phyloP scores from a whole-genome alignment of 2,797 vertebrate genomes.

The Tachyglossus aculeatus region DNA sequence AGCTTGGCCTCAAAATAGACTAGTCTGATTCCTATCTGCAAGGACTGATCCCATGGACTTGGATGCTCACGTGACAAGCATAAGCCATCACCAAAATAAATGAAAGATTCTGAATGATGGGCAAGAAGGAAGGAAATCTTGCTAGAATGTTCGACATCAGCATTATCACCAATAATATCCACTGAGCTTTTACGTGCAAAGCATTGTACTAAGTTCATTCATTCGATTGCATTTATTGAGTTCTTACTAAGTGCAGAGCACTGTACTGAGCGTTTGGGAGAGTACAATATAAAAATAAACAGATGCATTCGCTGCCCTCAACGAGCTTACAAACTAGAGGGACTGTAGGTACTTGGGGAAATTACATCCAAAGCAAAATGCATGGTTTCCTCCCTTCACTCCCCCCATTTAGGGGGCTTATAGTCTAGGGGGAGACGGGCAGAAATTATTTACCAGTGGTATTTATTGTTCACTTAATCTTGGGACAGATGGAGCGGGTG shows the following conservation, averaged over 20 bases:
- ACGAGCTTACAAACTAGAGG: neutral
- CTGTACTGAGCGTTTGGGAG: slow-evolving; percentile 59
- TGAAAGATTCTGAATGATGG: slow-evolving; percentile 31
- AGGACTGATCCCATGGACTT: neutral
- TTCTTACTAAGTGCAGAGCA: slow-evolving; percentile 64
- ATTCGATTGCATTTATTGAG: slow-evolving; percentile 24
- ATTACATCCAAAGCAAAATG: too few relatives aligned
- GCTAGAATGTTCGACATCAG: slow-evolving; percentile 72
- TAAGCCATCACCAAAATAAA: slow-evolving; percentile 36
- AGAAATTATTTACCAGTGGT: too few relatives aligned
- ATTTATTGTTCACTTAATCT: neutral
- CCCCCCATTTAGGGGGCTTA: too few relatives aligned
- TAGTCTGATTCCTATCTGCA: neutral
- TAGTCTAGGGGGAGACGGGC: too few relatives aligned
- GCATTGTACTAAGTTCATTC: too few relatives aligned
- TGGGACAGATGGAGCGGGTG: neutral
- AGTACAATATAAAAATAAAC: slow-evolving; percentile 52
- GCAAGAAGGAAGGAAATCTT: slow-evolving; percentile 69
- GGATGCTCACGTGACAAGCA: slow-evolving; percentile 3
- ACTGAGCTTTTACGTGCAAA: too few relatives aligned
- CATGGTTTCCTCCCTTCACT: too few relatives aligned
- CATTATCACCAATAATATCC: too few relatives aligned
- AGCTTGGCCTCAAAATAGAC: neutral
- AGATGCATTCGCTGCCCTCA: slow-evolving; percentile 31
- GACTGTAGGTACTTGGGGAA: neutral